Percentiles rank a stretch among this genome's conserved stretches.
Evolutionary conservation across 2,888 invertebrate species (phyloP).

Genomic region (Drosophila anomalata): DNA sequence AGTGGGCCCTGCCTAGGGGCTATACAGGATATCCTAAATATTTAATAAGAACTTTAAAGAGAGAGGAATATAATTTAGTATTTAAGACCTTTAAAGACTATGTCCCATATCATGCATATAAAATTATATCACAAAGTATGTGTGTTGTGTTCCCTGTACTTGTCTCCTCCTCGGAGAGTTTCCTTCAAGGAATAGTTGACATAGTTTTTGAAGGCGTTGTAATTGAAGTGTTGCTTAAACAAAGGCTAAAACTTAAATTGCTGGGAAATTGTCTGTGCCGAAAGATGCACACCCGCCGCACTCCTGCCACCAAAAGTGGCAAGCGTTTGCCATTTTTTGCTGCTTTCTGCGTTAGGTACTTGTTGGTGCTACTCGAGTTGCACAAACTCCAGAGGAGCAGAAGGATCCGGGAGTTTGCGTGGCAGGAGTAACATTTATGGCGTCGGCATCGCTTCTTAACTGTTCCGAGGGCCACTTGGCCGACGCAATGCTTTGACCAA

Average conservation of each 20-base stretch:
- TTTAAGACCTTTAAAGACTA: neutral
- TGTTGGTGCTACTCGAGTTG: constrained; percentile 29
- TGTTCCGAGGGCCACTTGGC: constrained; percentile 72
- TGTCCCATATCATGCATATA: neutral
- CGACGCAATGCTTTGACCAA: constrained; percentile 73
- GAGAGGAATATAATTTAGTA: neutral
- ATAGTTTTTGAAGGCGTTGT: constrained; percentile 70
- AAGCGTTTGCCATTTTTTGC: constrained; percentile 55
- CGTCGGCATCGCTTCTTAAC: constrained; percentile 66
- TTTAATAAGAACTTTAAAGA: neutral
- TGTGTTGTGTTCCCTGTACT: constrained; percentile 28
- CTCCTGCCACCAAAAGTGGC: constrained; percentile 45
- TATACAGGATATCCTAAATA: neutral
- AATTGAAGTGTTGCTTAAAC: constrained; percentile 80
- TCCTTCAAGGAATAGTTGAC: constrained; percentile 59
- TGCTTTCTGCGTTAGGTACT: constrained; percentile 15
- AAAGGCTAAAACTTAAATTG: constrained; percentile 77
- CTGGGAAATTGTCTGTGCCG: constrained; percentile 68
- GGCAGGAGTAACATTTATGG: constrained; percentile 68
- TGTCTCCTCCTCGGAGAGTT: constrained; percentile 5
- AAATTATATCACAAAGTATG: neutral
- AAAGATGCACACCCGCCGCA: constrained; percentile 4
- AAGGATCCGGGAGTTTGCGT: neutral
- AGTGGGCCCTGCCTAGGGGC: neutral
- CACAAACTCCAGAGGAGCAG: constrained; percentile 30